A percentile compares a stretch with the other conserved stretches of the same genome.
phyloP scores from a whole-genome alignment of 2,797 vertebrate species.

The Perodicticus potto region DNA sequence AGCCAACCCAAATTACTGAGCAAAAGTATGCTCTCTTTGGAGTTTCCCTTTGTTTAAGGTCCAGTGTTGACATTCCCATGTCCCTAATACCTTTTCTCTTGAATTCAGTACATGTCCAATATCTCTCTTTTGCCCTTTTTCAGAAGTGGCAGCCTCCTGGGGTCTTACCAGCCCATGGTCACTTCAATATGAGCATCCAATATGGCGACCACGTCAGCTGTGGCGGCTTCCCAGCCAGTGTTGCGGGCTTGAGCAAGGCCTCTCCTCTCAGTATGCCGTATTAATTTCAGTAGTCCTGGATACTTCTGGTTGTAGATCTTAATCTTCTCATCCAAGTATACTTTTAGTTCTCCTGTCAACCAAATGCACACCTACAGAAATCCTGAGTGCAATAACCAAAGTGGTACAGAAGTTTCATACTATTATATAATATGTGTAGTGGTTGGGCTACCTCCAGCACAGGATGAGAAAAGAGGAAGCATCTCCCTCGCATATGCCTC shows the following conservation, averaged over 20 bases:
- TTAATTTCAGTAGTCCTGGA: constrained; percentile 85
- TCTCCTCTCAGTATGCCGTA: constrained; percentile 86
- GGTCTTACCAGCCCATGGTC: constrained; percentile 71
- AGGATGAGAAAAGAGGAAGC: background rate
- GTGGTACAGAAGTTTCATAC: background rate
- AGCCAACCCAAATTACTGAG: background rate
- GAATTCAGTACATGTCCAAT: background rate
- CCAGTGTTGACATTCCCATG: background rate
- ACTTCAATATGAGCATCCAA: constrained; percentile 92
- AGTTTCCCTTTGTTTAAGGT: background rate
- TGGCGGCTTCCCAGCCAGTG: constrained; percentile 88
- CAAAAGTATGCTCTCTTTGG: background rate
- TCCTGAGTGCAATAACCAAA: background rate
- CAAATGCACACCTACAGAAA: constrained; percentile 2
- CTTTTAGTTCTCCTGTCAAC: constrained; percentile 80
- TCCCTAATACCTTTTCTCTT: background rate
- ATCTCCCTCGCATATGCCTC: background rate
- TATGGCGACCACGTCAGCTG: constrained; percentile 90
- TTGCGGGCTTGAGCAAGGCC: constrained; percentile 90
- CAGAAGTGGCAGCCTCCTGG: background rate
- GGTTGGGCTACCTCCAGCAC: background rate
- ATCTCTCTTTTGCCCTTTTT: background rate
- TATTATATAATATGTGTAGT: background rate
- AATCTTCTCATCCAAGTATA: constrained; percentile 72
- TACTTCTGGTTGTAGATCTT: constrained; percentile 70